Conservation (phyloP, 2,888 invertebrate species). For the Abscondita cerata region DNA sequence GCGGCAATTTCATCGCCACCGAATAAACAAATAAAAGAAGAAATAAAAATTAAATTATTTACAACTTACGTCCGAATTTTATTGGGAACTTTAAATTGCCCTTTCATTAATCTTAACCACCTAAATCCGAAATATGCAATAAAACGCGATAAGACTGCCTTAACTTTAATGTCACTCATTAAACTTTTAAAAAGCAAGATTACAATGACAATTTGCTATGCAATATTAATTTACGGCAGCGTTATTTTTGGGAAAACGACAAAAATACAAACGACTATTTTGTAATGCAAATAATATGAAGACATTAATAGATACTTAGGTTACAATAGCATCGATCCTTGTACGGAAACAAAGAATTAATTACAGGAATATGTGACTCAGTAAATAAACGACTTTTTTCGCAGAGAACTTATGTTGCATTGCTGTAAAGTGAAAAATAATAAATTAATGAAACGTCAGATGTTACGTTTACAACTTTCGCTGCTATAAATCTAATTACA, state of each 20-base stretch:
- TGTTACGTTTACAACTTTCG: slow-evolving; percentile 16
- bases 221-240: slow-evolving; percentile 29
- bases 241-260: slow-evolving; percentile 24
- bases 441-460: slow-evolving; percentile 21
- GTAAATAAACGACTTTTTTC: slow-evolving; percentile 27
- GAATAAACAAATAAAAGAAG: slow-evolving; percentile 25
- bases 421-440: slow-evolving; percentile 33
- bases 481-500: slow-evolving; percentile 21
- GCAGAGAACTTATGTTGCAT: slow-evolving; percentile 18
- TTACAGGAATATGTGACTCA: slow-evolving; percentile 34
- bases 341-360: slow-evolving; percentile 38
- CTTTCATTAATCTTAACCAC: slow-evolving; percentile 28
- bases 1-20: slow-evolving; percentile 6
- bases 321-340: slow-evolving; percentile 37
- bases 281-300: slow-evolving; percentile 36
- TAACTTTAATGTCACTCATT: slow-evolving; percentile 33
- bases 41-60: slow-evolving; percentile 33
- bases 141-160: slow-evolving; percentile 30
- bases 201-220: slow-evolving; percentile 23
- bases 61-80: slow-evolving; percentile 29
- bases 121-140: slow-evolving; percentile 29
- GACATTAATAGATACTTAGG: slow-evolving; percentile 38
- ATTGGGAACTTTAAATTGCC: slow-evolving; percentile 35
- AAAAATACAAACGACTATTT: no score
- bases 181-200: slow-evolving; percentile 20